Percentiles rank a stretch among this genome's conserved stretches.
Conservation (phyloP, 2,797 vertebrate genomes). For the Darevskia mixta region DNA sequence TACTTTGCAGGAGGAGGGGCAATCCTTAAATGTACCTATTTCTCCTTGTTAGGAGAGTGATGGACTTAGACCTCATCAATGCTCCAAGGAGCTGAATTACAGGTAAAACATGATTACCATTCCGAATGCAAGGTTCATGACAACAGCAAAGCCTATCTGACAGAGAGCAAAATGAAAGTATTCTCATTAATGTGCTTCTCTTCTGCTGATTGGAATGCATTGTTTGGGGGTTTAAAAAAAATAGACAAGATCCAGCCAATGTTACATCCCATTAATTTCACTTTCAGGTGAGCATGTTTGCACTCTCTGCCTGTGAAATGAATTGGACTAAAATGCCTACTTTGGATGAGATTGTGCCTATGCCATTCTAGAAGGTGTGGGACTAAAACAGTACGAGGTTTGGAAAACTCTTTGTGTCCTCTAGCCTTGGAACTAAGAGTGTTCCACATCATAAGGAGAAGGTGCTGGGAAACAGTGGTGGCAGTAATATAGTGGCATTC, state of each 20-base stretch:
- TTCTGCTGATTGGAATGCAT: slow-evolving; percentile 24
- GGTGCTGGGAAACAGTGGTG: not conserved
- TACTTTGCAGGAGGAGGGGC: slow-evolving; percentile 65
- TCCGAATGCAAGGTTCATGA: slow-evolving; percentile 40
- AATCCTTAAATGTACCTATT: slow-evolving; percentile 67
- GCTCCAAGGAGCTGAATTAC: slow-evolving; percentile 62
- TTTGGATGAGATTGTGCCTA: slow-evolving; percentile 4
- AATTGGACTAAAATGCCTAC: slow-evolving; percentile 4
- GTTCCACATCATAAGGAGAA: not conserved
- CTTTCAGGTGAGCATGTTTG: not conserved
- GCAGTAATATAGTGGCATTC: too few relatives aligned
- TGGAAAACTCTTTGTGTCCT: too few relatives aligned
- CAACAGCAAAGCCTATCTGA: slow-evolving; percentile 49
- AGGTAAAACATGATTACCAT: slow-evolving; percentile 55
- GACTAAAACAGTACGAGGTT: not conserved
- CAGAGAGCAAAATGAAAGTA: slow-evolving; percentile 50
- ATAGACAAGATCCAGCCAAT: not conserved
- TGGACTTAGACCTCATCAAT: slow-evolving; percentile 40
- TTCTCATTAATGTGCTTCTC: slow-evolving; percentile 27
- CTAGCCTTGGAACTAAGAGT: not conserved
- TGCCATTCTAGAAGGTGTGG: not conserved
- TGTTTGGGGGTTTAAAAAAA: not conserved
- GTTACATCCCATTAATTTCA: not conserved
- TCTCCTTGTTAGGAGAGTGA: slow-evolving; percentile 63
- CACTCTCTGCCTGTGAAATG: not conserved